Evolutionary conservation across 1,140 invertebrate species (phyloP).

Genomic region (Euwallacea fornicatus): DNA sequence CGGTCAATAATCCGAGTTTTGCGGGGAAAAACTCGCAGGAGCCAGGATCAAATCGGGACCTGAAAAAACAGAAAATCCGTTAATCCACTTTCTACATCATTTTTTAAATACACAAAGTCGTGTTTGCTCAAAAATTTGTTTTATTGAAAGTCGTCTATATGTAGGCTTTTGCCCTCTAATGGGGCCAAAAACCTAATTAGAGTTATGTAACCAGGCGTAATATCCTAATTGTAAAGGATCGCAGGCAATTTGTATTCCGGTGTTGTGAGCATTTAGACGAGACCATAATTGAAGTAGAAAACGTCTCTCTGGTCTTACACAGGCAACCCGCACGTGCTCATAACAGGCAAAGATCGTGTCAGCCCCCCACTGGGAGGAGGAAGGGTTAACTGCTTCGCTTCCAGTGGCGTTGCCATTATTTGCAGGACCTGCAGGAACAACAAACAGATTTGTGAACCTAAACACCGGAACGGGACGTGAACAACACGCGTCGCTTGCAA

Average conservation of each 20-base stretch:
- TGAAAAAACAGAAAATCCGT: conserved; percentile 42
- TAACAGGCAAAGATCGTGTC: conserved; percentile 26
- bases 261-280: conserved; percentile 19
- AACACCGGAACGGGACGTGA: conserved; percentile 18
- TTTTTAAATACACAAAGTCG: neutral
- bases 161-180: too few species aligned
- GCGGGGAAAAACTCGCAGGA: conserved; percentile 46
- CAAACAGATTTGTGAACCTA: conserved; percentile 4
- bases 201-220: neutral
- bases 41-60: conserved; percentile 51
- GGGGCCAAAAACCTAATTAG: too few species aligned
- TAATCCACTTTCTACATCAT: conserved; percentile 30
- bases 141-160: neutral
- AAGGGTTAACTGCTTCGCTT: too few species aligned
- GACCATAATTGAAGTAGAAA: conserved; percentile 34
- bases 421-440: neutral
- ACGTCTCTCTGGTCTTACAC: conserved; percentile 24
- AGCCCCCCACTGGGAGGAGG: neutral
- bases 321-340: conserved; percentile 24
- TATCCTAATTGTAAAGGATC: conserved; percentile 30
- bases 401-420: neutral
- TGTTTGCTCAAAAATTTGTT: neutral
- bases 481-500: conserved; percentile 28
- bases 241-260: conserved; percentile 22
- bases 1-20: conserved; percentile 45